Evolutionary conservation across 2,888 invertebrate genomes (phyloP).

Genomic region (Apeira syringaria): DNA sequence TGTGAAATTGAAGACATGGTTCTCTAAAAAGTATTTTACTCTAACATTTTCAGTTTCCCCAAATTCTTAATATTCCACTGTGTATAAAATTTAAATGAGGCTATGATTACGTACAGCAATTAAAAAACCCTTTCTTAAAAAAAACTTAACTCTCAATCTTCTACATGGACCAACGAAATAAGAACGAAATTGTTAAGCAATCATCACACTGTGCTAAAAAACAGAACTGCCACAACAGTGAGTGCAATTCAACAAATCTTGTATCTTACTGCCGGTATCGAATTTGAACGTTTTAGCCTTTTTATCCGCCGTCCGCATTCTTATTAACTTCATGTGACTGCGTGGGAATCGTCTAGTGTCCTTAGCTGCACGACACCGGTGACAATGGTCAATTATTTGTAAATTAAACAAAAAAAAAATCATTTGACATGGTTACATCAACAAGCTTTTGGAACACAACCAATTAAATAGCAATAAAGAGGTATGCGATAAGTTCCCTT

Average conservation of each 20-base stretch:
- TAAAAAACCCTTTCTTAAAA: too few relatives aligned
- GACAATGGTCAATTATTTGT: slow-evolving; percentile 38
- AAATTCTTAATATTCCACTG: too few relatives aligned
- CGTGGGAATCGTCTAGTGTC: slow-evolving; percentile 76
- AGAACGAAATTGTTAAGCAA: slow-evolving; percentile 16
- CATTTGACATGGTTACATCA: slow-evolving; percentile 17
- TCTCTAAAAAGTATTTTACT: too few relatives aligned
- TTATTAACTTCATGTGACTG: slow-evolving; percentile 86
- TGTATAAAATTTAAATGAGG: too few relatives aligned
- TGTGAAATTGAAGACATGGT: too few relatives aligned
- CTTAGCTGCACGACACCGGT: slow-evolving; percentile 66
- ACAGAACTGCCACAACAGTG: slow-evolving; percentile 38
- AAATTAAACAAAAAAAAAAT: slow-evolving; percentile 20
- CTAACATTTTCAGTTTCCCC: too few relatives aligned
- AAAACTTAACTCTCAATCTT: too few relatives aligned
- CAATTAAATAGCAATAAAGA: background rate
- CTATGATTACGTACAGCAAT: too few relatives aligned
- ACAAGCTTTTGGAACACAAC: background rate
- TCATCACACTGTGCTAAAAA: slow-evolving; percentile 36
- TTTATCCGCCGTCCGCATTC: slow-evolving; percentile 84
- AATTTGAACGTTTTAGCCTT: slow-evolving; percentile 83
- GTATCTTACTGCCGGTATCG: slow-evolving; percentile 85
- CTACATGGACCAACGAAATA: slow-evolving; percentile 7
- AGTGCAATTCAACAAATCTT: slow-evolving; percentile 37
- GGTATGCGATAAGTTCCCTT: too few relatives aligned